Base-by-base conservation (phyloP, 2,888 invertebrate species). In the Andrena praecox region DNA sequence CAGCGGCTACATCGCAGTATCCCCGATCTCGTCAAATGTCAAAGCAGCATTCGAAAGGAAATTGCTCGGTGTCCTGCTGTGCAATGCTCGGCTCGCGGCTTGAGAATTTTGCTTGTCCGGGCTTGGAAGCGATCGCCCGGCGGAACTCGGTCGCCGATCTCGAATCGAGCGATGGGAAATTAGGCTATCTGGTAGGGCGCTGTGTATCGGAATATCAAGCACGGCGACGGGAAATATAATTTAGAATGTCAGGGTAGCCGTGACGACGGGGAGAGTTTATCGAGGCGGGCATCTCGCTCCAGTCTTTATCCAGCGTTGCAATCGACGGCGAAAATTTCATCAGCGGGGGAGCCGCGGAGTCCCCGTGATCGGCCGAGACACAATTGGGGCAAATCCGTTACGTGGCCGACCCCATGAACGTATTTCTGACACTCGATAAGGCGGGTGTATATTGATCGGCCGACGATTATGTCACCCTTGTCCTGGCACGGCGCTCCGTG, bases 11-110 rank as follows among this genome's bases (percentile, higher is more conserved):
- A 54, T 67, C 56, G 78, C 77, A 67, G 56, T 59, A 71, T 80
- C 64, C 12, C 84, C 81, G 86, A 85, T 82, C 88, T 82, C 86
- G 87, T 90, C 87, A 90, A 90, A 90, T 88, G 90, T 89, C 90
- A 80, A 62, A 69, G 74, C 85, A 84, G 67, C 85, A 88, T 88
- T 89, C 88, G 85, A 87, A 88, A 87, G 87, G 87, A 82, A 82
- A 82, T 71, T 48, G 52, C 24, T 24, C 48, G 42, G 42, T 42
- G 12, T 16, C 42, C 42, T 4, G 54, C 69, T 62, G 52, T 54
- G 62, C 54, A 70, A 54, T 42, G 54, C 24, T 31, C 7, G 8
- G n/a, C 5, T 12, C 7, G n/a, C 50, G 27, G 10, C 42, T 8
- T 27, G 3, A n/a, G 7, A 29, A 42, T 16, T 59, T 59, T 42